Base-by-base conservation (phyloP, 2,797 vertebrate species). In the Sebastes elongatus region DNA sequence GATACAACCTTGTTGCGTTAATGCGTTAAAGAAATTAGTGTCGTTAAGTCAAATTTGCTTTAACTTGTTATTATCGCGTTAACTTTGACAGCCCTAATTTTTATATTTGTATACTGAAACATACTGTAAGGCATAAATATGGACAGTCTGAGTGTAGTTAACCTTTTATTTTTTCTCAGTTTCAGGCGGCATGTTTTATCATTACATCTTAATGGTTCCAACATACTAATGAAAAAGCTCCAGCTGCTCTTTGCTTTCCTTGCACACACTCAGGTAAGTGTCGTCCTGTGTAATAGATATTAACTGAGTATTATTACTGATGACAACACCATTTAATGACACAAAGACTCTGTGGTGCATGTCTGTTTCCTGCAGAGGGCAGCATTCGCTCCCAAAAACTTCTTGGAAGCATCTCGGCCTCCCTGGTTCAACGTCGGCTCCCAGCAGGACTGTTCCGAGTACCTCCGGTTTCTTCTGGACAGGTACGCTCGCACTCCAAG, bases 391-490 rank as follows among this genome's bases (percentile, higher is more conserved):
- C 99, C 99, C 82, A 96, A 96, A 86, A 96, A 95, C 93, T 99
- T 99, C 92, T 96, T 99, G 87, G 98, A 99, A 78, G 97, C 94
- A n/a, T 99, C 98, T 71, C 97, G 98, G 66, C 99, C 99, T 11
- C 97, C 98, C 0, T 99, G 99, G 99, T 99, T 99, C 87, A 97
- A 97, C 4, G 91, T 93, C 52, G 96, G 98, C 80, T 98, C 98
- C 20, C 99, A 99, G 88, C 98, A 99, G 92, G 98, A 99, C 94
- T 99, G 99, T 87, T 99, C 98, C 0, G 98, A 99, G 78, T 99
- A 99, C 94, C 98, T 99, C 89, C 94, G 97, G 83, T 99, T 99
- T 93, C 96, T 99, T 62, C 93, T 99, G 22, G 98, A 99, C 97
- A 97, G 99, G 99, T 99, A 97, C n/a, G 20, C 64, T 73, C 16